Base-by-base conservation (phyloP, 2,113 vertebrate species). In the Diglossa brunneiventris region DNA sequence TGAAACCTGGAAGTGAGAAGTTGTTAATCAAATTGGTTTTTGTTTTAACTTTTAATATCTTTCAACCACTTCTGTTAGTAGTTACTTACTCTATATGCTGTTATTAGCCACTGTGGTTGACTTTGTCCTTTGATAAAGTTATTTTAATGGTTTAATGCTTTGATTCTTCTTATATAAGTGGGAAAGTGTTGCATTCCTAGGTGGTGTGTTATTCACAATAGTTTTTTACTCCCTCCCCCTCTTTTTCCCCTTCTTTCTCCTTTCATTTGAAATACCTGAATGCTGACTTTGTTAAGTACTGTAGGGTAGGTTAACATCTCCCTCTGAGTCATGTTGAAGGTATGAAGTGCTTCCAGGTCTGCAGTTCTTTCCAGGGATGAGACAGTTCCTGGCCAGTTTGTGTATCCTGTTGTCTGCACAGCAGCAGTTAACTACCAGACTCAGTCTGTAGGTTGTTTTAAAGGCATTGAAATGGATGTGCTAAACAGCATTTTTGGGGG, bases 301-400 rank as follows among this genome's bases (percentile, higher is more conserved):
- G 7, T 31, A 30, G 79, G 28, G 67, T 26, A 83, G 70, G 41
- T 82, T 93, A 79, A 70, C 47, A 72, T n/a, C 76, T 84, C 28
- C 63, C 50, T 67, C 66, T 95, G 94, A 97, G 72, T 96, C 95
- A 96, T 41, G 42, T 35, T 30, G 13, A 86, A 90, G 56, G 90
- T 66, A 92, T 81, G 93, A 88, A 64, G 64, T 49, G n/a, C 26
- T 93, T 92, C 86, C 76, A 90, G 77, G 86, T 89, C 80, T 86
- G 72, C 52, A 72, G 76, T 61, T 82, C 76, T 86, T 95, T 93
- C 68, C 80, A 59, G 42, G 82, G 87, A 69, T 63, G 74, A 87
- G 41, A 0, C 0, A 77, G 53, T 44, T 88, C 49, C 68, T 70
- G 2, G 2, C 72, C 11, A 19, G 10, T 66, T 50, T 77, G 18